Conservation (phyloP, 2,888 invertebrate species). For the Drosophila subsilvestris region DNA sequence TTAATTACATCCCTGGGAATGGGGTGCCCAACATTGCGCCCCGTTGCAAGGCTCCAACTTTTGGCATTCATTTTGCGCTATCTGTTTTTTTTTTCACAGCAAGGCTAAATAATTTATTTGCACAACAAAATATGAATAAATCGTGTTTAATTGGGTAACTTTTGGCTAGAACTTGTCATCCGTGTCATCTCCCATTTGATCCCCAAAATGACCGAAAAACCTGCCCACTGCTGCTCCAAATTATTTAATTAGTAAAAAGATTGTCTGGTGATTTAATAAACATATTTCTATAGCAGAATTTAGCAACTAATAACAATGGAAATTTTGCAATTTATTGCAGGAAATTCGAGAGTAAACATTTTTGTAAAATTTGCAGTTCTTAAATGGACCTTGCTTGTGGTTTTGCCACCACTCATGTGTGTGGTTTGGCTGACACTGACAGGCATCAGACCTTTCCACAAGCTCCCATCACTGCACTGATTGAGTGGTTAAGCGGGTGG, state of each 20-base stretch:
- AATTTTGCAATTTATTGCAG: background rate
- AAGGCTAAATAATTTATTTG: slow-evolving; percentile 22
- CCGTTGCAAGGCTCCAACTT: slow-evolving; percentile 20
- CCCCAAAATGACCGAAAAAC: too few relatives aligned
- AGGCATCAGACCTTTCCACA: background rate
- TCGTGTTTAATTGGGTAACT: slow-evolving; percentile 28
- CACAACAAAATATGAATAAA: slow-evolving; percentile 22
- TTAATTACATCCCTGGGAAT: slow-evolving; percentile 40
- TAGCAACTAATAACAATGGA: background rate
- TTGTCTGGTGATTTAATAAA: too few relatives aligned
- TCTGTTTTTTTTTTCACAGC: slow-evolving; percentile 3
- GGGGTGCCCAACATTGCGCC: too few relatives aligned
- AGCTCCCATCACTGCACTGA: slow-evolving; percentile 38
- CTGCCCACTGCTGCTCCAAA: too few relatives aligned
- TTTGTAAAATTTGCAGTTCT: slow-evolving; percentile 3
- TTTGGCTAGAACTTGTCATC: background rate
- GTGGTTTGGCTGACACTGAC: slow-evolving; percentile 30
- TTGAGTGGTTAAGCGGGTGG: slow-evolving; percentile 32
- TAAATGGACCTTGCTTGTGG: slow-evolving; percentile 30
- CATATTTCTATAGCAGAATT: background rate
- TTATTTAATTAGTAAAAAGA: too few relatives aligned
- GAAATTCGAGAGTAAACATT: background rate
- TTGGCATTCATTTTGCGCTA: slow-evolving; percentile 11
- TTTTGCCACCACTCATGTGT: slow-evolving; percentile 35
- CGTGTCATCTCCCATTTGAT: too few relatives aligned